A percentile compares a stretch with the other conserved stretches of the same genome.
Evolutionary conservation across 2,113 vertebrate genomes (phyloP).

Genomic region (Crotalus tigris): DNA sequence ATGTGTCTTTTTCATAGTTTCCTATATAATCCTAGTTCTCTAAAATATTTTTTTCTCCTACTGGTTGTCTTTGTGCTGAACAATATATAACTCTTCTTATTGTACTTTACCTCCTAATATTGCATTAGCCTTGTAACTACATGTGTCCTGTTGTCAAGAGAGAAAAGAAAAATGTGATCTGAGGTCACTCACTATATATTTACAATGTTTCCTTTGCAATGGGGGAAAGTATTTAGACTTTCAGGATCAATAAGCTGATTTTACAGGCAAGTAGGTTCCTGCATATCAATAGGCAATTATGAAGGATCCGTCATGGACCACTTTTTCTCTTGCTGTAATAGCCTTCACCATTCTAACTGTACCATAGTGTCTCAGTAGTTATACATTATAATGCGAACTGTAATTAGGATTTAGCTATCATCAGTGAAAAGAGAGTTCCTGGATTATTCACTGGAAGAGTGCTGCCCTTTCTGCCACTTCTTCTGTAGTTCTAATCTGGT

Average conservation of each 20-base stretch:
- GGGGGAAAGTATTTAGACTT: neutral
- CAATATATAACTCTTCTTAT: constrained; percentile 17
- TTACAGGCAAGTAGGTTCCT: neutral
- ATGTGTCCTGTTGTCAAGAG: neutral
- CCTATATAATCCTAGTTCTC: constrained; percentile 12
- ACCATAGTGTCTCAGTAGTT: neutral
- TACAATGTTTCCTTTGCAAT: neutral
- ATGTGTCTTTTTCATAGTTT: constrained; percentile 29
- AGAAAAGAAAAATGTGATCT: neutral
- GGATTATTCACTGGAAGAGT: neutral
- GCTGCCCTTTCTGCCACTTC: neutral
- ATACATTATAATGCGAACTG: neutral
- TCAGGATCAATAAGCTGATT: neutral
- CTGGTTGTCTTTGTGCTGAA: constrained; percentile 2
- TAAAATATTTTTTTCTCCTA: constrained; percentile 12
- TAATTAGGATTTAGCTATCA: neutral
- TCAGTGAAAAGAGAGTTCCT: neutral
- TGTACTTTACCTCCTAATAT: constrained; percentile 17
- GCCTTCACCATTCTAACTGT: neutral
- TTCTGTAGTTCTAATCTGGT: neutral
- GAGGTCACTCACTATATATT: neutral
- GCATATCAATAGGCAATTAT: neutral
- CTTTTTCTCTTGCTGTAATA: neutral
- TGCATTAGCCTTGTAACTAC: neutral
- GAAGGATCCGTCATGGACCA: neutral